A percentile compares a stretch with the other conserved stretches of the same genome.
Conservation (phyloP, 2,888 invertebrate genomes). For the Cephonodes hylas region DNA sequence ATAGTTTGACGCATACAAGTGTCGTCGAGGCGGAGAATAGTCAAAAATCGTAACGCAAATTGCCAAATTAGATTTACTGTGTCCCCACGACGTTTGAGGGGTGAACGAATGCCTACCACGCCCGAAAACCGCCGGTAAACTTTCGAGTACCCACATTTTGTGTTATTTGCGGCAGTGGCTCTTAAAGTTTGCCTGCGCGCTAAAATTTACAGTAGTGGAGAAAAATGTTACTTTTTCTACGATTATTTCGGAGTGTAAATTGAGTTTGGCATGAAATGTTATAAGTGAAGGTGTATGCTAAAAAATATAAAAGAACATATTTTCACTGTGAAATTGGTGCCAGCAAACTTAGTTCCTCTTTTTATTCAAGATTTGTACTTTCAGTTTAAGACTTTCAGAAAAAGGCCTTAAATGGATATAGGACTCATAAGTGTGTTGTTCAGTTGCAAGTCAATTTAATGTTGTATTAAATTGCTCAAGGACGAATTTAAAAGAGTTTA, state of each 20-base stretch:
- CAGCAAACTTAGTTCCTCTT: too few relatives aligned
- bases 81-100: slow-evolving; percentile 14
- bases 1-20: too few relatives aligned
- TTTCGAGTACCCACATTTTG: slow-evolving; percentile 26
- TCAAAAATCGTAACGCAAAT: slow-evolving; percentile 11
- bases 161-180: slow-evolving; percentile 29
- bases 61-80: slow-evolving; percentile 11
- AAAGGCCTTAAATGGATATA: too few relatives aligned
- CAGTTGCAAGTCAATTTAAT: too few relatives aligned
- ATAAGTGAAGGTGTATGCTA: neutral
- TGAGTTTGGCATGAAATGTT: neutral
- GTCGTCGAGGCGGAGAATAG: neutral
- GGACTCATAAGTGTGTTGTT: too few relatives aligned
- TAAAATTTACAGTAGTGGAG: neutral
- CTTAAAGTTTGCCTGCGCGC: neutral
- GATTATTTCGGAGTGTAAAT: neutral
- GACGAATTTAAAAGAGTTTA: neutral
- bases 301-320: neutral
- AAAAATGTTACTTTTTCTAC: neutral
- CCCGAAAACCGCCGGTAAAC: slow-evolving; percentile 32
- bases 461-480: too few relatives aligned
- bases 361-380: too few relatives aligned
- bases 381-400: too few relatives aligned
- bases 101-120: slow-evolving; percentile 34
- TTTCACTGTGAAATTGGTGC: neutral